These are phyloP conservation scores for Drosophila falleni DNA, from an alignment of 2,888 invertebrate species.

Conservation along the genomic window DNA sequence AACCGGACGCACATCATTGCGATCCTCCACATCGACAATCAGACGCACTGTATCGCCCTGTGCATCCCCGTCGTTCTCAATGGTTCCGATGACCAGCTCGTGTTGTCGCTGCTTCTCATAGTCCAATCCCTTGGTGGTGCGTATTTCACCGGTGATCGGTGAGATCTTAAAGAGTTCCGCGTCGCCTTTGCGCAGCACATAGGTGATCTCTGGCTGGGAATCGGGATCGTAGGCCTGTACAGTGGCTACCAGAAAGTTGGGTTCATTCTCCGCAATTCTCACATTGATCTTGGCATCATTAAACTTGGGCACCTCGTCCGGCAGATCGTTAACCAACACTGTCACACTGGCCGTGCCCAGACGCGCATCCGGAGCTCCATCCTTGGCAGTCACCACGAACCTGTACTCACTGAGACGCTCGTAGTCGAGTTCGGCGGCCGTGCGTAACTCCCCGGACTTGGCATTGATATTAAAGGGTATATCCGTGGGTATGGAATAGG, in stretches of 20 bases:
- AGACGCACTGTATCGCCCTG: slow-evolving; percentile 90
- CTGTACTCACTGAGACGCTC: slow-evolving; percentile 90
- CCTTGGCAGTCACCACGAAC: slow-evolving; percentile 95
- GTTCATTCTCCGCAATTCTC: slow-evolving; percentile 93
- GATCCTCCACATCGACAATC: slow-evolving; percentile 88
- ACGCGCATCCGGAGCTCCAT: slow-evolving; percentile 93
- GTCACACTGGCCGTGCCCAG: slow-evolving; percentile 95
- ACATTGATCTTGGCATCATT: slow-evolving; percentile 90
- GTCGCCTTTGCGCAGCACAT: slow-evolving; percentile 93
- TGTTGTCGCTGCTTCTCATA: slow-evolving; percentile 91
- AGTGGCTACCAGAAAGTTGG: slow-evolving; percentile 91
- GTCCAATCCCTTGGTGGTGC: slow-evolving; percentile 93
- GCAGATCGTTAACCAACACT: slow-evolving; percentile 91
- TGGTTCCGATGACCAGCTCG: slow-evolving; percentile 92
- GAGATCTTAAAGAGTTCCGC: slow-evolving; percentile 93
- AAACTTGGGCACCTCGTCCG: slow-evolving; percentile 93
- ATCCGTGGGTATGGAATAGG: slow-evolving; percentile 92
- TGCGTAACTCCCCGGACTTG: slow-evolving; percentile 91
- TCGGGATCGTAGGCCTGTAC: slow-evolving; percentile 95
- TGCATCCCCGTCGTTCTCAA: slow-evolving; percentile 91
- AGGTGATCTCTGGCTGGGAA: slow-evolving; percentile 92
- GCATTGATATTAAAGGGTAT: slow-evolving; percentile 93
- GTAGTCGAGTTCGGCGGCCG: slow-evolving; percentile 91
- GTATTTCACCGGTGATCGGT: slow-evolving; percentile 91
- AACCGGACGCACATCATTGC: slow-evolving; percentile 95